Base-by-base conservation (phyloP, 2,888 invertebrate genomes). In the Thera britannica region DNA sequence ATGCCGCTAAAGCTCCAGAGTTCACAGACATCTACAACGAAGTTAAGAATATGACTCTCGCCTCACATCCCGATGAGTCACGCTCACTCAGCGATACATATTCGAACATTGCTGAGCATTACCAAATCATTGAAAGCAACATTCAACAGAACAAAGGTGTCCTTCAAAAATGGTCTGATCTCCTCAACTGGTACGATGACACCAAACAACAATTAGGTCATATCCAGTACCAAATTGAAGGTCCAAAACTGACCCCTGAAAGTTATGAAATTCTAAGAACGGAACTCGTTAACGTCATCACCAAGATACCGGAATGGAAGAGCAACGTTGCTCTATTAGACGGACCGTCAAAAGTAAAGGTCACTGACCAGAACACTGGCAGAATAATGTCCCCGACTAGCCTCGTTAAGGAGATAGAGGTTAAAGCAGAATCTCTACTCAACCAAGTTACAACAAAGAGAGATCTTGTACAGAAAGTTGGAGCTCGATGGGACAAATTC, bases 1-100 rank as follows among this genome's bases (percentile, higher is more conserved):
- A 97, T 83, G 96, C 96, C 2, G 97, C 98, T 56, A 97, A 97
- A 79, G 96, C 97, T 77, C 95, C 97, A 0, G 94, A 95, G 56
- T 97, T 98, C 75, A 95, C 96, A 72, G 95, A 95, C 2, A 97
- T 98, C 74, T 97, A 97, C 77, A 96, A 96, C 75, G 97, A 98
- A 92, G 96, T 98, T 0, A 97, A 97, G 80, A 96, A 96, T 67
- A 94, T 98, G 77, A 95, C 96, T 0, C 89, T 95, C 9, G 94
- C 94, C 73, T 96, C 96, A 2, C 95, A 96, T n/a, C 95, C 96
- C 0, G 96, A 96, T 73, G 98, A 98, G 80, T 95, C 96, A 0
- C 95, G 96, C 64, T 93, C 95, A 0, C 88, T 98, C 2, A 96
- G 96, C 76, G 96, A 97, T 72, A 95, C 96, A 0, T 98, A 97